phyloP scores from a whole-genome alignment of 2,113 vertebrate genomes.

The Garra rufa region DNA sequence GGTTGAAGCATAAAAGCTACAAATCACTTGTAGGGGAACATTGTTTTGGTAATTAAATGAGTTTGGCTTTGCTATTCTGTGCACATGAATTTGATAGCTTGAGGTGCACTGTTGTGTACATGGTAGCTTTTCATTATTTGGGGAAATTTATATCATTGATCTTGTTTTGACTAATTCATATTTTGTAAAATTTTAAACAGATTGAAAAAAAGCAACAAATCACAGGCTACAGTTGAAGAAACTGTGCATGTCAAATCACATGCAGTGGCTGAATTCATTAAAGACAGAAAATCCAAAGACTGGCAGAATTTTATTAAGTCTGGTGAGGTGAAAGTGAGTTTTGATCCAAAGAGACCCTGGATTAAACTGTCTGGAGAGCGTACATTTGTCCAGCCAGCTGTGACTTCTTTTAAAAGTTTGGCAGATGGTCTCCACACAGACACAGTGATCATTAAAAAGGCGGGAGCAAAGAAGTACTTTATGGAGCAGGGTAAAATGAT shows the following conservation, averaged over 20 bases:
- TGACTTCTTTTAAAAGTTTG: constrained; percentile 56
- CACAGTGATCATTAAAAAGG: constrained; percentile 73
- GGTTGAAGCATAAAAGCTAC: neutral
- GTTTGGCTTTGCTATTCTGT: neutral
- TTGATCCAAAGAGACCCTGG: constrained; percentile 60
- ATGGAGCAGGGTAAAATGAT: constrained; percentile 57
- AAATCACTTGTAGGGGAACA: neutral
- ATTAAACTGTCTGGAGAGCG: constrained; percentile 77
- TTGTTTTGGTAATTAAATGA: neutral
- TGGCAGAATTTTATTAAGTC: constrained; percentile 58
- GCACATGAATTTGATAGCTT: neutral
- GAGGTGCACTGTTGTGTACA: neutral
- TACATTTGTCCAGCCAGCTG: constrained; percentile 66
- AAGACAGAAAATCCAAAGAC: constrained; percentile 61
- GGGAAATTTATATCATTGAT: no score
- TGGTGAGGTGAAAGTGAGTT: constrained; percentile 62
- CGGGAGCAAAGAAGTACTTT: constrained; percentile 82
- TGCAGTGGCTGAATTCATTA: constrained; percentile 73
- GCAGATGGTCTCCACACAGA: constrained; percentile 61
- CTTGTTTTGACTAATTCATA: neutral
- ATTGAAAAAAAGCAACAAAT: neutral
- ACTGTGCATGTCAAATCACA: constrained; percentile 59
- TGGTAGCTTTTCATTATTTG: neutral
- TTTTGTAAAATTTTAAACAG: neutral
- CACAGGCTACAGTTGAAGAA: constrained; percentile 67